These are phyloP conservation scores for Mactra quadrangularis DNA, from an alignment of 1,140 invertebrate genomes.

Conservation along the genomic window DNA sequence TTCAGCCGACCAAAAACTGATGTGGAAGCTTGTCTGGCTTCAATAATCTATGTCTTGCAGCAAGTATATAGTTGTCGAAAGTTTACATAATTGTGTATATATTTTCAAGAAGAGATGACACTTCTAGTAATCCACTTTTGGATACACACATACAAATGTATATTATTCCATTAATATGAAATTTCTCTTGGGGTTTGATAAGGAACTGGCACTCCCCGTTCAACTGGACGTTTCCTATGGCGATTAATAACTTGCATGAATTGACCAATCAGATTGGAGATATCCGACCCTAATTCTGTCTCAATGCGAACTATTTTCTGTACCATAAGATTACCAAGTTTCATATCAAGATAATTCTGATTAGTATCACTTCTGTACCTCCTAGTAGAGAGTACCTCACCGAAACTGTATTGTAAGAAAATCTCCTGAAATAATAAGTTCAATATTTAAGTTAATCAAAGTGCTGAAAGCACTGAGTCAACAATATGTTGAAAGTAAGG, in stretches of 20 bases:
- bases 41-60: no score
- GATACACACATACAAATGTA: not conserved
- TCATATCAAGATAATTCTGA: conserved; percentile 97
- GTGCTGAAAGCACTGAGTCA: no score
- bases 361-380: conserved; percentile 97
- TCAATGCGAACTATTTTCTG: conserved; percentile 97
- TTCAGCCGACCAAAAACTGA: no score
- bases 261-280: conserved; percentile 96
- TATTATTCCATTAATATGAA: conserved; percentile 36
- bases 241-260: conserved; percentile 90
- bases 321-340: conserved; percentile 97
- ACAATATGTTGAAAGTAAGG: no score
- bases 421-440: conserved; percentile 89
- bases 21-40: no score
- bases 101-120: no score
- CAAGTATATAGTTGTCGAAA: no score
- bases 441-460: no score
- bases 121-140: no score
- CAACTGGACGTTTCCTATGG: conserved; percentile 71
- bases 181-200: conserved; percentile 49
- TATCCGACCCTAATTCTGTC: conserved; percentile 93
- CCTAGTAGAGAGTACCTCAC: conserved; percentile 97
- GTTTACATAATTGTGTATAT: no score
- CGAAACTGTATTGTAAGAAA: conserved; percentile 94
- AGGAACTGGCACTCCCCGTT: conserved; percentile 44